phyloP scores from a whole-genome alignment of 2,113 vertebrate genomes.

The Paramisgurnus dabryanus region DNA sequence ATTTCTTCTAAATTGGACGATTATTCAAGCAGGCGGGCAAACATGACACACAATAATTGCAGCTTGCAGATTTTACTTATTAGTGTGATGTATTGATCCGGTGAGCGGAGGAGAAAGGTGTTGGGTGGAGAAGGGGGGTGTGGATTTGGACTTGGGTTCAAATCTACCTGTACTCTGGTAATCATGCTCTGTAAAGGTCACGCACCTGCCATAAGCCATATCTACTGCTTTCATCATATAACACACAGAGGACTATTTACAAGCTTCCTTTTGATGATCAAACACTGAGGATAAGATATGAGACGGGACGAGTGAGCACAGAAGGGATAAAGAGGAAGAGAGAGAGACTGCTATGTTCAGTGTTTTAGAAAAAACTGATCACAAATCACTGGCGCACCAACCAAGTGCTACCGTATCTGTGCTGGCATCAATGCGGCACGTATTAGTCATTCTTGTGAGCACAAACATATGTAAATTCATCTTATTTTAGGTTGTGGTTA shows the following conservation, averaged over 20 bases:
- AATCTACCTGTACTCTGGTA: conserved; percentile 22
- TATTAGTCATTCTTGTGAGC: too few species aligned
- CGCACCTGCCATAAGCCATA: conserved; percentile 7
- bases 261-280: conserved; percentile 45
- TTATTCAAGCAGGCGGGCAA: conserved; percentile 69
- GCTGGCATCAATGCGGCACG: too few species aligned
- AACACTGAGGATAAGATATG: conserved; percentile 39
- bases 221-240: conserved; percentile 45
- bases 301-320: background rate
- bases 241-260: conserved; percentile 44
- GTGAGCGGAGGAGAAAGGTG: background rate
- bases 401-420: too few species aligned
- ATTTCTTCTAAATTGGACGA: conserved; percentile 69
- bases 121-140: background rate
- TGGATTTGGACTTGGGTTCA: background rate
- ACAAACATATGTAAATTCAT: too few species aligned
- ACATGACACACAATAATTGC: conserved; percentile 74
- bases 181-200: conserved; percentile 37
- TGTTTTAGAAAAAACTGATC: too few species aligned
- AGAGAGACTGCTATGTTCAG: background rate
- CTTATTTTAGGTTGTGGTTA: too few species aligned
- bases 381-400: too few species aligned
- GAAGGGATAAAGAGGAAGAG: conserved; percentile 17
- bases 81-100: conserved; percentile 72
- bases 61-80: conserved; percentile 73